Evolutionary conservation across 2,888 invertebrate species (phyloP).

Genomic region (Formica aserva): DNA sequence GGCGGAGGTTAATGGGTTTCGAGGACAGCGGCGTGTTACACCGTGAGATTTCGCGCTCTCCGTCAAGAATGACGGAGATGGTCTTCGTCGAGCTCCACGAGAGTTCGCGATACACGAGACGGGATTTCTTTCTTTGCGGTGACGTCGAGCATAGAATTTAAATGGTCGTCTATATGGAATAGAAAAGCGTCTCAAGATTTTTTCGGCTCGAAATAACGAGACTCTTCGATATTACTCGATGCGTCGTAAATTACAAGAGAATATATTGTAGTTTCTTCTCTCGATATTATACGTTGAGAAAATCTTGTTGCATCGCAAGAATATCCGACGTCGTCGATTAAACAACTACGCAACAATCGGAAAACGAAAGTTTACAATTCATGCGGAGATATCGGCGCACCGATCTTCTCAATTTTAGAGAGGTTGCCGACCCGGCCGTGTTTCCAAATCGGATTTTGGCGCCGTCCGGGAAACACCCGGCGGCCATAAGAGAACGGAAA

Average conservation of each 20-base stretch:
- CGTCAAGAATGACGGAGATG: conserved; percentile 68
- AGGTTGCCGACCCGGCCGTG: conserved; percentile 51
- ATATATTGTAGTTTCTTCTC: no score
- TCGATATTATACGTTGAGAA: not conserved
- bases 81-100: conserved; percentile 62
- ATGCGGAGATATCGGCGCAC: conserved; percentile 43
- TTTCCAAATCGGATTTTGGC: conserved; percentile 59
- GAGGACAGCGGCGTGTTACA: conserved; percentile 76
- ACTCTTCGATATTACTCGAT: not conserved
- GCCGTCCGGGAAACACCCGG: conserved; percentile 10
- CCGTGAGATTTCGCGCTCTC: conserved; percentile 71
- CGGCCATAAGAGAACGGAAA: conserved; percentile 31
- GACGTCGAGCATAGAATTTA: conserved; percentile 61
- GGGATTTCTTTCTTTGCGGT: conserved; percentile 62
- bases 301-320: not conserved
- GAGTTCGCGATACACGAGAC: conserved; percentile 62
- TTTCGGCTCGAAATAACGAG: conserved; percentile 22
- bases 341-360: conserved; percentile 17
- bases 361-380: conserved; percentile 40
- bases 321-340: conserved; percentile 6
- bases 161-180: conserved; percentile 55
- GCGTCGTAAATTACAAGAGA: not conserved
- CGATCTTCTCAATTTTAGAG: conserved; percentile 55
- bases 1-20: conserved; percentile 79
- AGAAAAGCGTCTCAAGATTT: conserved; percentile 52